Conservation (phyloP, 2,888 invertebrate species). For the Tenthredo scrophulariae region DNA sequence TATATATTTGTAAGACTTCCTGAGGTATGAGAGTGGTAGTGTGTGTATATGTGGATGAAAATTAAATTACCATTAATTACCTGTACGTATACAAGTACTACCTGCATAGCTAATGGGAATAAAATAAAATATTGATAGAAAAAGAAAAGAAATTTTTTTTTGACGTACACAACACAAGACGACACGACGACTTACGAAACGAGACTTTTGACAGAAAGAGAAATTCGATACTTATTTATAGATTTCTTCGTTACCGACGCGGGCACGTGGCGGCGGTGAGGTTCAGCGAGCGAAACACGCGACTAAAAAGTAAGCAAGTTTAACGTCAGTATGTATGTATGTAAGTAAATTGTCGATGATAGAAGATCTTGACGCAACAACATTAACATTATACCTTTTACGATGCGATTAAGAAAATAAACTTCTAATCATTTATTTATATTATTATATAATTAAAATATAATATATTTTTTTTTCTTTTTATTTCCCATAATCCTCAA, state of each 20-base stretch:
- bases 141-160: not conserved
- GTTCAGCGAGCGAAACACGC: not conserved
- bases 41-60: not conserved
- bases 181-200: not conserved
- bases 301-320: not conserved
- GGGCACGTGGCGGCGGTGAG: not conserved
- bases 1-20: constrained; percentile 1
- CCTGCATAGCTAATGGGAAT: not conserved
- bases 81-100: not conserved
- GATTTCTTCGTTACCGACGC: not conserved
- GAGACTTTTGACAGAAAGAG: not conserved
- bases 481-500: not conserved
- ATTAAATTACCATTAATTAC: constrained; percentile 9
- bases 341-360: constrained; percentile 5
- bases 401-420: not conserved
- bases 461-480: not conserved
- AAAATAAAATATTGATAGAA: not conserved
- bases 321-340: not conserved
- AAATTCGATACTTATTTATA: not conserved
- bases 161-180: not conserved
- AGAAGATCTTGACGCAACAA: not conserved
- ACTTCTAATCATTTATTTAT: not conserved
- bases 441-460: too few relatives aligned
- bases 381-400: not conserved
- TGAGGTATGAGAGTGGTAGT: not conserved